Evolutionary conservation across 2,888 invertebrate genomes (phyloP).

Genomic region (Volucella inanis): DNA sequence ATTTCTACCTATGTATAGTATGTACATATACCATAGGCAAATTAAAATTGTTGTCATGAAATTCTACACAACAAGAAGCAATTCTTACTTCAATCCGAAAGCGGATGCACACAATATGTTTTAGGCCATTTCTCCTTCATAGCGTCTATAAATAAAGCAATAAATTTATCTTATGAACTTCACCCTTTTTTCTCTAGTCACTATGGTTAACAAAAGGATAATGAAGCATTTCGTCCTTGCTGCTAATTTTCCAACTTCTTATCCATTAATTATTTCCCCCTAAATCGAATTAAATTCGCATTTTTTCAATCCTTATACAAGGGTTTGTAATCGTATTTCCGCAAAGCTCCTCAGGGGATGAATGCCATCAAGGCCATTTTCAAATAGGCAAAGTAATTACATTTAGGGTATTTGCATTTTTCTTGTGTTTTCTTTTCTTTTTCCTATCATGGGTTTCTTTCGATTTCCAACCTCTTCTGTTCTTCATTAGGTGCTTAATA

Average conservation of each 20-base stretch:
- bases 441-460: slow-evolving; percentile 25
- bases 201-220: slow-evolving; percentile 43
- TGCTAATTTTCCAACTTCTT: slow-evolving; percentile 72
- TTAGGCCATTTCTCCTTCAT: background rate
- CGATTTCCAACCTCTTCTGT: slow-evolving; percentile 3
- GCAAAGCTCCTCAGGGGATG: background rate
- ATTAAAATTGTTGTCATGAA: no score
- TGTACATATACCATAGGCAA: no score
- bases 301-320: slow-evolving; percentile 59
- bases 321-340: slow-evolving; percentile 19
- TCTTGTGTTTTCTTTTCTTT: slow-evolving; percentile 49
- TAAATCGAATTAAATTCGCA: slow-evolving; percentile 73
- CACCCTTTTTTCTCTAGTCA: slow-evolving; percentile 36
- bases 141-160: slow-evolving; percentile 21
- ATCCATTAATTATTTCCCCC: slow-evolving; percentile 72
- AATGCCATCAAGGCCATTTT: slow-evolving; percentile 54
- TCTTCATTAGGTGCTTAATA: no score
- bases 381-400: slow-evolving; percentile 70
- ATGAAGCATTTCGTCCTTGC: slow-evolving; percentile 54
- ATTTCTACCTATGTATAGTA: no score
- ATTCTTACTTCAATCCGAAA: no score
- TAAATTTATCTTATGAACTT: slow-evolving; percentile 67
- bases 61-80: no score
- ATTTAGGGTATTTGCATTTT: slow-evolving; percentile 73
- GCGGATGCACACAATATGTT: slow-evolving; percentile 13